Evolutionary conservation across 1,140 invertebrate genomes (phyloP).

Genomic region (Ostrea edulis): DNA sequence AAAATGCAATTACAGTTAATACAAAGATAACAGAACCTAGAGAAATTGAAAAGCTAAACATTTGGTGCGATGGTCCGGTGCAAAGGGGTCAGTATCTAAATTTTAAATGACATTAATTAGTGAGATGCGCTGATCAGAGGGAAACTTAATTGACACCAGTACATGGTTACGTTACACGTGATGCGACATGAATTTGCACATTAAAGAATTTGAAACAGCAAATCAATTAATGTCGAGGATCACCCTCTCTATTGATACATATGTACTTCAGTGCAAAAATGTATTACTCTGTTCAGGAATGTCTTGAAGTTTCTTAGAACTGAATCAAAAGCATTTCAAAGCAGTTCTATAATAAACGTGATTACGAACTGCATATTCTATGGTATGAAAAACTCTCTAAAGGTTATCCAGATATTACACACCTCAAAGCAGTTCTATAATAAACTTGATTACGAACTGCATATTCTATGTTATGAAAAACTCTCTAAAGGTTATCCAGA

Average conservation of each 20-base stretch:
- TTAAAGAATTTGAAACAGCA: conserved; percentile 9
- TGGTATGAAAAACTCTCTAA: background rate
- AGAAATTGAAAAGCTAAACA: too few relatives aligned
- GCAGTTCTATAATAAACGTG: background rate
- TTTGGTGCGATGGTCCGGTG: background rate
- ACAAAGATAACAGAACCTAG: too few relatives aligned
- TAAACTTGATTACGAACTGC: background rate
- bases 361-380: background rate
- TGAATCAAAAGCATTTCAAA: background rate
- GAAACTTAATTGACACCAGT: background rate
- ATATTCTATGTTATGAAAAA: background rate
- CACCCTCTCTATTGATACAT: background rate
- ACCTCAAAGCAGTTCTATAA: background rate
- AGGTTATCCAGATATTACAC: background rate
- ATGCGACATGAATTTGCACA: background rate
- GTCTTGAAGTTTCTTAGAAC: background rate
- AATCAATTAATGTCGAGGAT: background rate
- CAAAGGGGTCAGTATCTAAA: background rate
- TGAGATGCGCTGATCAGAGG: background rate
- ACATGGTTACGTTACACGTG: background rate
- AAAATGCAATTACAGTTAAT: too few relatives aligned
- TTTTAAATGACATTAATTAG: conserved; percentile 9
- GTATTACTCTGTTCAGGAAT: background rate
- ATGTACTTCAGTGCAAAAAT: background rate
- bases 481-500: background rate